These are phyloP conservation scores for Aptenodytes forsteri DNA, from an alignment of 2,113 vertebrate species.

Conservation along the genomic window DNA sequence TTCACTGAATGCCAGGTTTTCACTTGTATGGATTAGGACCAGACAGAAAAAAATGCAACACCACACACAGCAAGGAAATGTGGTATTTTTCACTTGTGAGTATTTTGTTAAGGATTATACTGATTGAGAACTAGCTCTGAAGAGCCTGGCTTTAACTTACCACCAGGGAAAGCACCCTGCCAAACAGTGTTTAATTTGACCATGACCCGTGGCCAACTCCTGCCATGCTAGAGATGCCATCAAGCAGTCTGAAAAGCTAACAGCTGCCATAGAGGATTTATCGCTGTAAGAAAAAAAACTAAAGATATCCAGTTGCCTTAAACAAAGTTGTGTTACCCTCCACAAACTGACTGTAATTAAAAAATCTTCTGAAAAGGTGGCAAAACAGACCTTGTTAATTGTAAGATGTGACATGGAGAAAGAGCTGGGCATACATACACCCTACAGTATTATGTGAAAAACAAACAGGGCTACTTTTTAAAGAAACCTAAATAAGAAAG, in stretches of 20 bases:
- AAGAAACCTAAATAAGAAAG: neutral
- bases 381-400: neutral
- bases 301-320: neutral
- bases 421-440: neutral
- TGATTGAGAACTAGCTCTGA: neutral
- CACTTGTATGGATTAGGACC: neutral
- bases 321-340: neutral
- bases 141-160: slow-evolving; percentile 36
- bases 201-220: neutral
- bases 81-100: neutral
- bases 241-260: neutral
- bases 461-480: neutral
- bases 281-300: neutral
- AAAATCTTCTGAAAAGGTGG: neutral
- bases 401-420: neutral
- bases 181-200: neutral
- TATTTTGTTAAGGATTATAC: slow-evolving; percentile 36
- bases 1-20: neutral
- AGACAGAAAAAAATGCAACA: neutral
- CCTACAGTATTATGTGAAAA: fast-evolving
- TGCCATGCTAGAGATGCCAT: neutral
- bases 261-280: neutral
- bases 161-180: neutral
- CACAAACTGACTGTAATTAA: neutral
- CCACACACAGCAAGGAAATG: neutral